phyloP scores from a whole-genome alignment of 2,113 vertebrate species.

The Eptatretus burgeri region DNA sequence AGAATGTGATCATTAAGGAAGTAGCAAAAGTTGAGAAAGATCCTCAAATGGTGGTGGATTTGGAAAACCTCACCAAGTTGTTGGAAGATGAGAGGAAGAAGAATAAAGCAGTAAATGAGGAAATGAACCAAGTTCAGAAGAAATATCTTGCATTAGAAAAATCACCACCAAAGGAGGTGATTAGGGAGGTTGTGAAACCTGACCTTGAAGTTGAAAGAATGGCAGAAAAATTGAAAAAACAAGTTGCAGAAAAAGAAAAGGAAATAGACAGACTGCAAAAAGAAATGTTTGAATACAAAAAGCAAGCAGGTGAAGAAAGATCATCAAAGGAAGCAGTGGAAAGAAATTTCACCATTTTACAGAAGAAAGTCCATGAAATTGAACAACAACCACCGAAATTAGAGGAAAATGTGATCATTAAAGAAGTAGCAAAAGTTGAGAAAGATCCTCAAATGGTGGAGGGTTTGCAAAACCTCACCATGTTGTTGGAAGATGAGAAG shows the following conservation, averaged over 20 bases:
- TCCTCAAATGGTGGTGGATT: conserved; percentile 37
- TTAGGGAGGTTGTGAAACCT: conserved; percentile 10
- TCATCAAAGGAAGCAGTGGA: conserved; percentile 14
- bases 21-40: conserved; percentile 67
- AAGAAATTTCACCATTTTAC: conserved; percentile 23
- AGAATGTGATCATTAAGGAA: conserved; percentile 60
- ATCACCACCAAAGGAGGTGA: conserved; percentile 14
- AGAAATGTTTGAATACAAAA: too few relatives aligned
- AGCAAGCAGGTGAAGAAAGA: too few relatives aligned
- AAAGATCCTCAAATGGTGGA: conserved; percentile 41
- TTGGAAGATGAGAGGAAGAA: conserved; percentile 18
- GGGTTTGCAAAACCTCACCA: conserved; percentile 26
- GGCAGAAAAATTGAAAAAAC: too few relatives aligned
- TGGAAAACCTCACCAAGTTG: conserved; percentile 24
- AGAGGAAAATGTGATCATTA: conserved; percentile 43
- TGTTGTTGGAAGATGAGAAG: conserved; percentile 29
- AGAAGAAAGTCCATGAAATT: conserved; percentile 22
- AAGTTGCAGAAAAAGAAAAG: too few relatives aligned
- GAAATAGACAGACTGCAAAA: too few relatives aligned
- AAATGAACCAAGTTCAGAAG: background rate
- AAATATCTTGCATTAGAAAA: background rate
- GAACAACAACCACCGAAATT: conserved; percentile 24
- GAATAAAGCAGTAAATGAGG: background rate
- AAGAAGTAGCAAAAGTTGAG: conserved; percentile 69
- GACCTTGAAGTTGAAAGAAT: too few relatives aligned